phyloP scores from a whole-genome alignment of 1,140 invertebrate species.

The Heliconius eleuchia region DNA sequence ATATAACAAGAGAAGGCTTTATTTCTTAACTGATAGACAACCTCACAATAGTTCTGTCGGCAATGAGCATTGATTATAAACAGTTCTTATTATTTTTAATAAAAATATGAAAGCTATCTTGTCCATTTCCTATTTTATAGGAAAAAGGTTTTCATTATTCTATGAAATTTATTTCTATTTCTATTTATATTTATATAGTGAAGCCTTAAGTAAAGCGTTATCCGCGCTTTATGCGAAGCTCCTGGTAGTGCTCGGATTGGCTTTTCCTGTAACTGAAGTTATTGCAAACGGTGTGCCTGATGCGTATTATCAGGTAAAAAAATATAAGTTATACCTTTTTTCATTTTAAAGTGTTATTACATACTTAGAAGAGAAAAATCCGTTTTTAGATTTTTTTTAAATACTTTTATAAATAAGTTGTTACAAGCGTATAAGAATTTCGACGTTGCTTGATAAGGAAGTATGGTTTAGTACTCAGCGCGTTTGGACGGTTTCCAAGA shows the following conservation, averaged over 20 bases:
- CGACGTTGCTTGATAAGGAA: too few relatives aligned
- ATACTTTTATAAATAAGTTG: too few relatives aligned
- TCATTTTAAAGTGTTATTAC: background rate
- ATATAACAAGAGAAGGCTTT: conserved; percentile 54
- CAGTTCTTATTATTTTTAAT: conserved; percentile 46
- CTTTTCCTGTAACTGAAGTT: conserved; percentile 86
- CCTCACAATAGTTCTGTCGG: conserved; percentile 48
- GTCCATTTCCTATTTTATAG: background rate
- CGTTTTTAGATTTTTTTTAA: too few relatives aligned
- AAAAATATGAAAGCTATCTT: conserved; percentile 45
- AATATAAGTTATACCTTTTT: background rate
- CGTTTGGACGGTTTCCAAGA: too few relatives aligned
- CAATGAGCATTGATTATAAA: conserved; percentile 46
- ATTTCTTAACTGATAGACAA: conserved; percentile 64
- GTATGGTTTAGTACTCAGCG: too few relatives aligned
- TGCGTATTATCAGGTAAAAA: conserved; percentile 84
- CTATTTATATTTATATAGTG: conserved; percentile 60
- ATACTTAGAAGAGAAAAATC: too few relatives aligned
- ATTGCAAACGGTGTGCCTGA: conserved; percentile 85
- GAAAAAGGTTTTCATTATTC: background rate
- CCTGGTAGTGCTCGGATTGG: conserved; percentile 89
- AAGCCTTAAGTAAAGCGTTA: conserved; percentile 82
- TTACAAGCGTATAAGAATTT: too few relatives aligned
- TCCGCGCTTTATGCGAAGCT: conserved; percentile 91
- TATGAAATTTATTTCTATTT: background rate